Conservation (phyloP, 2,888 invertebrate species). For the Neuroscelio doddi region DNA sequence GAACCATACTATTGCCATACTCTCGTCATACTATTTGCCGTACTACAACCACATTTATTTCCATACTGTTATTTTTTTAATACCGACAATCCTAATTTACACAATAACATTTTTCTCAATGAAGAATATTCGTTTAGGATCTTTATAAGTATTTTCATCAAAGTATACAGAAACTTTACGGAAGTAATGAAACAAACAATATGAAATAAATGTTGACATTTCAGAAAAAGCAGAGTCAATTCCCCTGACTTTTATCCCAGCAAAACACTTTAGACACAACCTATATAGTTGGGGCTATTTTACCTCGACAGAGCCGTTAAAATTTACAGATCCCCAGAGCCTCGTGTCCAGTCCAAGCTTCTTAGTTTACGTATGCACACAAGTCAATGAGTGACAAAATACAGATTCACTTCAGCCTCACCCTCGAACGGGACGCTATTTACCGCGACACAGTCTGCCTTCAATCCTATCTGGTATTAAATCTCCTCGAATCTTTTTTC, state of each 20-base stretch:
- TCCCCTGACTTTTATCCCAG: neutral
- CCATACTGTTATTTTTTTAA: too few relatives aligned
- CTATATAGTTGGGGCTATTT: neutral
- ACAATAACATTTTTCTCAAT: too few relatives aligned
- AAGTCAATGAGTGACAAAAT: slow-evolving; percentile 61
- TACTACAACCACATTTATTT: too few relatives aligned
- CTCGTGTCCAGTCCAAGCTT: slow-evolving; percentile 40
- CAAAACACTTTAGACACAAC: neutral
- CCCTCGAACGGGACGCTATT: slow-evolving; percentile 54
- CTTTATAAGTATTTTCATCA: too few relatives aligned
- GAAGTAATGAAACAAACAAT: too few relatives aligned
- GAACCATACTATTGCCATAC: too few relatives aligned
- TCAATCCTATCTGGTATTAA: slow-evolving; percentile 70
- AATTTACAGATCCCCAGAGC: slow-evolving; percentile 55
- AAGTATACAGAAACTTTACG: too few relatives aligned
- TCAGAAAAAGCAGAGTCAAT: neutral
- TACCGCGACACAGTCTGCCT: slow-evolving; percentile 55
- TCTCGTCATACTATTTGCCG: too few relatives aligned
- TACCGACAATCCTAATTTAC: too few relatives aligned
- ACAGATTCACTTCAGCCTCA: slow-evolving; percentile 55
- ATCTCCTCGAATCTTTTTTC: slow-evolving; percentile 63
- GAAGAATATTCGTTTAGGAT: too few relatives aligned
- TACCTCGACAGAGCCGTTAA: slow-evolving; percentile 46
- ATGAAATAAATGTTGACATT: too few relatives aligned
- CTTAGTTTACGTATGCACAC: slow-evolving; percentile 58